Conservation (phyloP, 2,888 invertebrate genomes). For the Boloria selene region DNA sequence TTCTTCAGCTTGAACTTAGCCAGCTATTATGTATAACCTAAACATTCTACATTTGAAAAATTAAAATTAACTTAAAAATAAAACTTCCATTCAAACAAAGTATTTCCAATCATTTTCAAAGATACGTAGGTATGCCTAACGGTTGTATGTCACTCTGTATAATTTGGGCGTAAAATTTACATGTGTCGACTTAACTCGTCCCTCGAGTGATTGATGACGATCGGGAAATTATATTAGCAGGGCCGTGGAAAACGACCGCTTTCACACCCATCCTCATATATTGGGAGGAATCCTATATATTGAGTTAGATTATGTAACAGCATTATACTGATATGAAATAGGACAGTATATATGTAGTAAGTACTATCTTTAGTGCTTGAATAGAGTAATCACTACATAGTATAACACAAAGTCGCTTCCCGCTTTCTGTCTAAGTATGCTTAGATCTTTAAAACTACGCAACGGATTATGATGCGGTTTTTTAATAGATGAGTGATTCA, state of each 20-base stretch:
- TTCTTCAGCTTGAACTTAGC: no score
- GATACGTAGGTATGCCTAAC: slow-evolving; percentile 45
- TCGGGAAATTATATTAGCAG: slow-evolving; percentile 65
- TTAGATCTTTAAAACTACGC: no score
- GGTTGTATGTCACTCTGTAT: slow-evolving; percentile 54
- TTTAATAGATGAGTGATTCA: no score
- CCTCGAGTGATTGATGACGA: slow-evolving; percentile 74
- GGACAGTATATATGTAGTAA: no score
- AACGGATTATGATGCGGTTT: no score
- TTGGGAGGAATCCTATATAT: slow-evolving; percentile 23
- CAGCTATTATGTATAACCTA: no score
- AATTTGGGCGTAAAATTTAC: slow-evolving; percentile 75
- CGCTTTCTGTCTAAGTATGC: no score
- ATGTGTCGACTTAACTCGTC: slow-evolving; percentile 79
- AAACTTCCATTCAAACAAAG: slow-evolving; percentile 6
- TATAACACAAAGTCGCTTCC: no score
- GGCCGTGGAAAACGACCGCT: slow-evolving; percentile 42
- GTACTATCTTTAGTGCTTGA: neutral
- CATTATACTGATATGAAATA: neutral
- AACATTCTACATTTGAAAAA: neutral
- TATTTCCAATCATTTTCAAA: slow-evolving; percentile 28
- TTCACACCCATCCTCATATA: slow-evolving; percentile 31
- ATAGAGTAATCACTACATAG: no score
- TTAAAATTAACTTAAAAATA: neutral
- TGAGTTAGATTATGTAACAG: slow-evolving; percentile 15